A percentile compares a stretch with the other conserved stretches of the same genome.
Evolutionary conservation across 1,140 invertebrate genomes (phyloP).

Genomic region (Euborellia annulipes): DNA sequence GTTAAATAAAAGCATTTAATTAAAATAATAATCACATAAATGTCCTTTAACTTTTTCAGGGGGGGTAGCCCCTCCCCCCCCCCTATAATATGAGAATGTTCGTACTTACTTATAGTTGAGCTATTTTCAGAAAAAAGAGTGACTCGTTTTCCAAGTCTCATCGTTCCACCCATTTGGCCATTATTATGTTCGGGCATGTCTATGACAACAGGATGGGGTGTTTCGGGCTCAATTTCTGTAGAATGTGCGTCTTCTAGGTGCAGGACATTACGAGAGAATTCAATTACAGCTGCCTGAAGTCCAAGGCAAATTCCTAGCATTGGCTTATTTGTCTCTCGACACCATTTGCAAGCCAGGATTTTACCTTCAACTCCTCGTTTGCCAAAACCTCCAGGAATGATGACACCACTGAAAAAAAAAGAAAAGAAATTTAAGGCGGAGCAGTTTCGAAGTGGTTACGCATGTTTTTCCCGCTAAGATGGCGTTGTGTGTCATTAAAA

Average conservation of each 20-base stretch:
- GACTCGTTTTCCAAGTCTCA: conserved; percentile 84
- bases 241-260: conserved; percentile 64
- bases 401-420: conserved; percentile 55
- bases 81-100: no score
- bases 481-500: no score
- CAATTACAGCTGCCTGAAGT: conserved; percentile 91
- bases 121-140: conserved; percentile 57
- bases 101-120: conserved; percentile 51
- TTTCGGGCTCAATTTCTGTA: conserved; percentile 66
- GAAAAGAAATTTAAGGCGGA: conserved; percentile 11
- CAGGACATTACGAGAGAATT: conserved; percentile 84
- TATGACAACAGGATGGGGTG: conserved; percentile 69
- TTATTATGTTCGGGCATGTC: conserved; percentile 98
- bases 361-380: conserved; percentile 91
- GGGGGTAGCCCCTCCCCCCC: no score
- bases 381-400: conserved; percentile 97
- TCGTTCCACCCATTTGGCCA: conserved; percentile 90
- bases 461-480: no score
- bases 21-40: no score
- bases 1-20: no score
- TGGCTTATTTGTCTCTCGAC: conserved; percentile 74
- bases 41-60: no score
- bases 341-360: conserved; percentile 86
- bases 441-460: no score
- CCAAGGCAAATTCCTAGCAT: conserved; percentile 94